Evolutionary conservation across 2,888 invertebrate genomes (phyloP), one percentile per base, ranked within the genome.

Genomic region (Clistopyga incitator): DNA sequence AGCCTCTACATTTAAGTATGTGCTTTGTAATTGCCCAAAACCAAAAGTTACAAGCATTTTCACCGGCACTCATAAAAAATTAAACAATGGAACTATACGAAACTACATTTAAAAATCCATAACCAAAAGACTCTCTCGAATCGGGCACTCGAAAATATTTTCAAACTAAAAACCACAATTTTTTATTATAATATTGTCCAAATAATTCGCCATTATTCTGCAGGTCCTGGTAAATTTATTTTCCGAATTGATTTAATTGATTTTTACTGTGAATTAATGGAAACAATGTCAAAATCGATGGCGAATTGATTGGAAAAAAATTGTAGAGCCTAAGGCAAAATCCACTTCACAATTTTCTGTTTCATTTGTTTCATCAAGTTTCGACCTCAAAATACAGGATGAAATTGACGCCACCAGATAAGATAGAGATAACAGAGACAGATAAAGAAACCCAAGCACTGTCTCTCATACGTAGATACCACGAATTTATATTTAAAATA

Each of bases 401-500:
- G 11, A 52, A 50, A 29, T 54, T 52, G 15, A 3, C 18, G 38
- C 34, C 34, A 15, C 34, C 59, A 34, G 59, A 59, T 34, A 29
- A 61, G 23, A 18, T 50, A 45, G 54, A 54, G 18, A 38, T 29
- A 70, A 11, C 10, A 45, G 45, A 23, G 20, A 61, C 20, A n/a
- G 4, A 54, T n/a, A 50, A 38, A 47, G 68, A 74, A 56, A 64
- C 47, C 38, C 54, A 56, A 68, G 52, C 50, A 75, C 45, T 78
- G 20, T 29, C 34, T 54, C 70, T 25, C 64, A 18, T 42, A 65
- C 42, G 15, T 65, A 71, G 70, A 74, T 81, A 78, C 81, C 83
- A 83, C 83, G 81, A 85, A 85, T 85, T 85, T 85, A 81, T 85
- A 85, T 85, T 78, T 76, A 71, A 59, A 70, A 56, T 45, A 47